A percentile compares a stretch with the other conserved stretches of the same genome.
Conservation (phyloP, 1,140 invertebrate genomes). For the Orchestia grillus region DNA sequence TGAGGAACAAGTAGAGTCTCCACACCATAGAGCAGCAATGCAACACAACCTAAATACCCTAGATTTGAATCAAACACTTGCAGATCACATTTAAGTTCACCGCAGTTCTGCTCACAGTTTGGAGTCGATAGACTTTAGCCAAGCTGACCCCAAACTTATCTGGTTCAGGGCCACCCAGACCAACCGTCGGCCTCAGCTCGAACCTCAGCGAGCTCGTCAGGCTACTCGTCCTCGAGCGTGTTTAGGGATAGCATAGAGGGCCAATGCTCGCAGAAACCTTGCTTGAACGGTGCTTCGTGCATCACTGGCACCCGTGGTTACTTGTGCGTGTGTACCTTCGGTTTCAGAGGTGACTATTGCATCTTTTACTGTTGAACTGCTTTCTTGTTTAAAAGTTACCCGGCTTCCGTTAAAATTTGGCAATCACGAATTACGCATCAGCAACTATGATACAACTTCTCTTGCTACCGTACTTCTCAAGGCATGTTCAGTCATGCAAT, state of each 20-base stretch:
- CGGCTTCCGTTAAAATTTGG: background rate
- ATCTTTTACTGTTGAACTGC: background rate
- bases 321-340: conserved; percentile 57
- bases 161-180: background rate
- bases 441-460: background rate
- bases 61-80: too few species aligned
- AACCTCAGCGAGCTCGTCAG: background rate
- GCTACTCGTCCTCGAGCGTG: background rate
- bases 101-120: too few species aligned
- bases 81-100: too few species aligned
- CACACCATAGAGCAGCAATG: too few species aligned
- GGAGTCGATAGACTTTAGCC: too few species aligned
- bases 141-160: background rate
- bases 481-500: background rate
- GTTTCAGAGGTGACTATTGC: conserved; percentile 52
- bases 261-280: conserved; percentile 34
- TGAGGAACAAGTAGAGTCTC: too few species aligned
- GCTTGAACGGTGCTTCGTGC: conserved; percentile 51
- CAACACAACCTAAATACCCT: too few species aligned
- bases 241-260: background rate
- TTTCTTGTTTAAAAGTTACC: background rate
- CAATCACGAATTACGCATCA: background rate
- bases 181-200: background rate
- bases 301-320: conserved; percentile 14
- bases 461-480: background rate